Percentiles rank a stretch among this genome's conserved stretches.
phyloP scores from a whole-genome alignment of 2,888 invertebrate species.

The Athripsodes cinereus region DNA sequence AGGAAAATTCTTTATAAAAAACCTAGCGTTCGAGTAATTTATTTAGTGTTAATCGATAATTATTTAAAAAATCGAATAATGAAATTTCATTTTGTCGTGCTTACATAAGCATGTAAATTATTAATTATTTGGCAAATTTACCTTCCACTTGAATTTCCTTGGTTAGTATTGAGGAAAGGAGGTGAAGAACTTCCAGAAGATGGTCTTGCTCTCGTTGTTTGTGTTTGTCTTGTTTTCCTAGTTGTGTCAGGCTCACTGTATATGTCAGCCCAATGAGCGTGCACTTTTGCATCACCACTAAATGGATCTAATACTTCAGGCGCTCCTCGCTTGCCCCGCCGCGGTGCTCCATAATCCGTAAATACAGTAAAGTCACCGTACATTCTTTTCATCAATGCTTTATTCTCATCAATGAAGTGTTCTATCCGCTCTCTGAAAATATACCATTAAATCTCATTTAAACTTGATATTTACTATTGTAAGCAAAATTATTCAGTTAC shows the following conservation, averaged over 20 bases:
- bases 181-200: constrained; percentile 29
- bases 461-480: no score
- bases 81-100: no score
- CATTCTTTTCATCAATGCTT: constrained; percentile 89
- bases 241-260: background rate
- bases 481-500: no score
- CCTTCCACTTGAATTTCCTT: constrained; percentile 50
- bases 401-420: constrained; percentile 89
- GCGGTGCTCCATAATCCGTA: constrained; percentile 49
- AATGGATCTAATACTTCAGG: constrained; percentile 38
- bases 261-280: constrained; percentile 33
- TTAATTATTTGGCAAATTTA: constrained; percentile 32
- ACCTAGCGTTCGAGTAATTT: no score
- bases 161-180: constrained; percentile 41
- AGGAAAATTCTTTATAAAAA: no score
- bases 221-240: constrained; percentile 11
- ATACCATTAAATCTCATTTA: background rate
- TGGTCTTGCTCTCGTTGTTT: constrained; percentile 35
- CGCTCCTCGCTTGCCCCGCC: constrained; percentile 41
- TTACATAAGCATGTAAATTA: no score
- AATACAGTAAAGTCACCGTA: constrained; percentile 80
- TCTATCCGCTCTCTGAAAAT: constrained; percentile 77
- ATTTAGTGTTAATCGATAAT: no score
- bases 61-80: no score
- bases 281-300: constrained; percentile 31